Percentiles rank a stretch among this genome's conserved stretches.
phyloP scores from a whole-genome alignment of 1,140 invertebrate species.

The Drosophila leontia region DNA sequence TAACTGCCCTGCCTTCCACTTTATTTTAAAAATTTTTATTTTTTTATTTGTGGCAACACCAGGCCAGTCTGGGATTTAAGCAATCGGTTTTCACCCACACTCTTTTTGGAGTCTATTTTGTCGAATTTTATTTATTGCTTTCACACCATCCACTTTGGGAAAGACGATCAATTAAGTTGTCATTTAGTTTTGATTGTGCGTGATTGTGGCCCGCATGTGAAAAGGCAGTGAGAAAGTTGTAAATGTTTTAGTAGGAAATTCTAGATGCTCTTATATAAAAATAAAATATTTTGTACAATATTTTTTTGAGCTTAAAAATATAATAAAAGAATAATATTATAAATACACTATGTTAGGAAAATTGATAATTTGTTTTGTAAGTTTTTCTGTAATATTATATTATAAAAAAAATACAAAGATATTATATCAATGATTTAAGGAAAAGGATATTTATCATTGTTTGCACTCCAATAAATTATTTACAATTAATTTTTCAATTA shows the following conservation, averaged over 20 bases:
- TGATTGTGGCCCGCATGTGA: conserved; percentile 53
- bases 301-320: not conserved
- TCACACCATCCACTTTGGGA: conserved; percentile 46
- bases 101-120: conserved; percentile 26
- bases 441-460: too few species aligned
- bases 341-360: not conserved
- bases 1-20: not conserved
- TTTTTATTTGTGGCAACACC: conserved; percentile 17
- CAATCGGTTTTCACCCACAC: conserved; percentile 38
- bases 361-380: too few species aligned
- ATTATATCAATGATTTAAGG: too few species aligned
- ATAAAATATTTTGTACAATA: too few species aligned
- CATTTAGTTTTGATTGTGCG: conserved; percentile 69
- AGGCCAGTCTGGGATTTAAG: not conserved
- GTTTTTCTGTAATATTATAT: too few species aligned
- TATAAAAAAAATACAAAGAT: too few species aligned
- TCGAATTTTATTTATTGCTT: conserved; percentile 64
- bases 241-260: not conserved
- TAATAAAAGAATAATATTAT: not conserved
- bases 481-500: too few species aligned
- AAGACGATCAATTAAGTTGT: conserved; percentile 71
- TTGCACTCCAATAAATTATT: too few species aligned
- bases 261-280: not conserved
- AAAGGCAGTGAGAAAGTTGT: conserved; percentile 34
- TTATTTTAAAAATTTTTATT: not conserved